Percentiles rank a stretch among this genome's conserved stretches.
phyloP scores from a whole-genome alignment of 92 coral and sea anemone genomes.

The Plumapathes pennacea region DNA sequence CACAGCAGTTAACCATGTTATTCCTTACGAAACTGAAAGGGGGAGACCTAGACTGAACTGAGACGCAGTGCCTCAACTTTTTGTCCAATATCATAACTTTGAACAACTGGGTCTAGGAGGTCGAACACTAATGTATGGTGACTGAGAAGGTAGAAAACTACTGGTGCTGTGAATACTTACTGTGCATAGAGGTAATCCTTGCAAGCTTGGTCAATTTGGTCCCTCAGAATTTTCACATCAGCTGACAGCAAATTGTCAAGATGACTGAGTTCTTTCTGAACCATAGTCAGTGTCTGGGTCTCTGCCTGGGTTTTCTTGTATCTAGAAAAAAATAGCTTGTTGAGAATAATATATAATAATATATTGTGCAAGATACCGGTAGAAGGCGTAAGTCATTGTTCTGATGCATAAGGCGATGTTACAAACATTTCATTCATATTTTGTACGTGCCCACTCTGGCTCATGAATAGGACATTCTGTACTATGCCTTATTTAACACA shows the following conservation, averaged over 20 bases:
- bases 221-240: constrained; percentile 86
- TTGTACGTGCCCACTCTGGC: background rate
- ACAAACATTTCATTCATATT: background rate
- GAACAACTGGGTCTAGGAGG: too few relatives aligned
- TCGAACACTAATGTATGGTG: too few relatives aligned
- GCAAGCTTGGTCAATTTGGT: constrained; percentile 87
- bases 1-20: too few relatives aligned
- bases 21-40: too few relatives aligned
- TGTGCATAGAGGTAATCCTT: constrained; percentile 81
- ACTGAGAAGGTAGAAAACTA: too few relatives aligned
- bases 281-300: constrained; percentile 71
- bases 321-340: constrained; percentile 25
- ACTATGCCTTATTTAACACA: constrained; percentile 1
- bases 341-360: too few relatives aligned
- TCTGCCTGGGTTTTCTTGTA: constrained; percentile 86
- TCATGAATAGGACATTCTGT: too few relatives aligned
- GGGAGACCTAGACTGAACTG: too few relatives aligned
- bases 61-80: too few relatives aligned
- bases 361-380: too few relatives aligned
- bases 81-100: too few relatives aligned
- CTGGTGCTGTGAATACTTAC: too few relatives aligned
- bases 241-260: constrained; percentile 81
- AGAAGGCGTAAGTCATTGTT: background rate
- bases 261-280: constrained; percentile 87
- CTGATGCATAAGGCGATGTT: background rate